Percentiles rank a stretch among this genome's conserved stretches.
phyloP scores from a whole-genome alignment of 2,888 invertebrate species.

The Chouioia cunea region DNA sequence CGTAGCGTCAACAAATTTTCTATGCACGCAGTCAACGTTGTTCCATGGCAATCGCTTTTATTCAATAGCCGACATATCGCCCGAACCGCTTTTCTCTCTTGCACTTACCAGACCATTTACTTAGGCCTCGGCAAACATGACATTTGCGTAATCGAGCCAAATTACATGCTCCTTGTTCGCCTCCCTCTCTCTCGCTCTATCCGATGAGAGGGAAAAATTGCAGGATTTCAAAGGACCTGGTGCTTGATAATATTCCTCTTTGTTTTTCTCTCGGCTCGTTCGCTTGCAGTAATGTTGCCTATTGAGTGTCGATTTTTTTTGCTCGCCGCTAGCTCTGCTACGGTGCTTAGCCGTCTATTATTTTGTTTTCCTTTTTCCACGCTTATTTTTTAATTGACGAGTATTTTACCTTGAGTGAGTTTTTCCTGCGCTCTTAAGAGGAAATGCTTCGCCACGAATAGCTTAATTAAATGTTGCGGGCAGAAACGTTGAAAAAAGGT shows the following conservation, averaged over 20 bases:
- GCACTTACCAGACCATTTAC: background rate
- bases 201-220: constrained; percentile 25
- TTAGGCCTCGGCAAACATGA: constrained; percentile 38
- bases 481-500: background rate
- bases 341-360: background rate
- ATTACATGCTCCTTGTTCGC: constrained; percentile 31
- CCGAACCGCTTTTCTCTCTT: too few species aligned
- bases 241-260: background rate
- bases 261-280: background rate
- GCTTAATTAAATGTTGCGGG: constrained; percentile 21
- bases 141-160: constrained; percentile 45
- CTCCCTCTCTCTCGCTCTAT: constrained; percentile 1
- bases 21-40: too few species aligned
- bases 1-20: too few species aligned
- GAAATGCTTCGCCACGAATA: constrained; percentile 26
- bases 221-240: constrained; percentile 18
- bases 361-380: background rate
- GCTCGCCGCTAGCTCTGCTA: too few species aligned
- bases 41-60: constrained; percentile 36
- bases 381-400: background rate
- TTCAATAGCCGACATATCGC: constrained; percentile 32
- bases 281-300: background rate
- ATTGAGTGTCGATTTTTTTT: too few species aligned
- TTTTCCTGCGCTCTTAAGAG: constrained; percentile 32
- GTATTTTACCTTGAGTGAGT: constrained; percentile 14